Evolutionary conservation across 2,113 vertebrate species (phyloP), one percentile per base, ranked within the genome.

Genomic region (Ellobius talpinus): DNA sequence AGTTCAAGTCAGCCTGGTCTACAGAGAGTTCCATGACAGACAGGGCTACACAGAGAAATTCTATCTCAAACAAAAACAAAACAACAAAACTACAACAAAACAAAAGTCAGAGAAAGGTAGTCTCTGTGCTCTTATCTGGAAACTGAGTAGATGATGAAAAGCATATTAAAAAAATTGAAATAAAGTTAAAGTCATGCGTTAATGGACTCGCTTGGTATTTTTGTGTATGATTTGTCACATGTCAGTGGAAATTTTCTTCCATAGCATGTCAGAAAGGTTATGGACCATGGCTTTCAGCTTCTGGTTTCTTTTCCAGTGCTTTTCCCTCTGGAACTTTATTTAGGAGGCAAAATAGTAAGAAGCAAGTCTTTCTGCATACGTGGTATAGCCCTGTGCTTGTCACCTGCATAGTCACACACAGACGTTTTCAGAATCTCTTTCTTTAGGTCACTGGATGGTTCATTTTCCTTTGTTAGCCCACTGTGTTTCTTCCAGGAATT

Each of bases 121-220:
- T 13, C 39, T 39, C 36, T 61, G 36, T 39, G 61, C 12, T 82
- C n/a, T 26, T 42, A 3, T 89, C 58, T 96, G 77, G 77, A 92
- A 94, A 92, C 58, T 87, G 50, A 85, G 82, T 87, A 96, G 45
- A 24, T 88, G 79, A 87, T 87, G 24, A 85, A 89, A 74, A 96
- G 21, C 45, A 68, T 76, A 58, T 81, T 45, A 50, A 74, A 58
- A 58, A 58, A n/a, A 24, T 13, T 21, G 4, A 79, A 36, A 6
- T 12, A 9, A 58, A 87, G 78, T 70, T 79, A 31, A 55, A 88
- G 91, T 72, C 55, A 68, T 94, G 70, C 68, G 47, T 87, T 89
- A 61, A 52, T 94, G 47, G 70, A 92, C 50, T 87, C 47, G 26
- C 52, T 61, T 82, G 88, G 21, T 47, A 84, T 95, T 91, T 58